Conservation (phyloP, 2,888 invertebrate genomes). For the Julus scandinavius region DNA sequence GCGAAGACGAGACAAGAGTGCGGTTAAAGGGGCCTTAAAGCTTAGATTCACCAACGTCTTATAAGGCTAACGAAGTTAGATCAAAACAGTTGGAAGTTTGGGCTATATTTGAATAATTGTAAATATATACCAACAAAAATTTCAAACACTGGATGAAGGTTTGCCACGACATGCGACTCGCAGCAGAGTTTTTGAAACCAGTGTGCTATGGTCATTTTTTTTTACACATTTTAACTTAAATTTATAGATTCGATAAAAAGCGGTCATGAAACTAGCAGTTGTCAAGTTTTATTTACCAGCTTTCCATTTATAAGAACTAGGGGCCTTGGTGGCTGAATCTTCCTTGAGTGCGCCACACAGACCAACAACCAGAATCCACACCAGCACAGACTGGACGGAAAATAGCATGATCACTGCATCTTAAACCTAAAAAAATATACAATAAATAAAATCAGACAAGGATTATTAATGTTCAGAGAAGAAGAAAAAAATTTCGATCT, state of each 20-base stretch:
- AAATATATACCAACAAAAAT: too few species aligned
- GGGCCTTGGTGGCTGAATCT: conserved; percentile 52
- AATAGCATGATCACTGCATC: conserved; percentile 55
- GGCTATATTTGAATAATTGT: too few species aligned
- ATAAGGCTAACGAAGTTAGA: neutral
- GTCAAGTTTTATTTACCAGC: conserved; percentile 30
- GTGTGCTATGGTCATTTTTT: too few species aligned
- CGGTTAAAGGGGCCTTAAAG: neutral
- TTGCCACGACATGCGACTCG: too few species aligned
- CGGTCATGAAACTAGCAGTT: too few species aligned
- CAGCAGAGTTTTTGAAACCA: too few species aligned
- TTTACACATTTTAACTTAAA: too few species aligned
- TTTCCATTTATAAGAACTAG: conserved; percentile 56
- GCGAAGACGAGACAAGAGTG: neutral
- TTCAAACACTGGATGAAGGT: too few species aligned
- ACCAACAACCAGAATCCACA: conserved; percentile 54
- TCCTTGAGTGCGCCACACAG: conserved; percentile 45
- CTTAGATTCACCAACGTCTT: neutral
- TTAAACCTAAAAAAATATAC: conserved; percentile 3
- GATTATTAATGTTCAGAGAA: too few species aligned
- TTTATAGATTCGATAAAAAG: neutral
- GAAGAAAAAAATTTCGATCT: too few species aligned
- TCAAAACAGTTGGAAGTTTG: neutral
- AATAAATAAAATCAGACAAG: neutral
- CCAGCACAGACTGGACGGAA: conserved; percentile 54